These are phyloP conservation scores for Passerina amoena DNA, from an alignment of 2,113 vertebrate species.

Conservation along the genomic window DNA sequence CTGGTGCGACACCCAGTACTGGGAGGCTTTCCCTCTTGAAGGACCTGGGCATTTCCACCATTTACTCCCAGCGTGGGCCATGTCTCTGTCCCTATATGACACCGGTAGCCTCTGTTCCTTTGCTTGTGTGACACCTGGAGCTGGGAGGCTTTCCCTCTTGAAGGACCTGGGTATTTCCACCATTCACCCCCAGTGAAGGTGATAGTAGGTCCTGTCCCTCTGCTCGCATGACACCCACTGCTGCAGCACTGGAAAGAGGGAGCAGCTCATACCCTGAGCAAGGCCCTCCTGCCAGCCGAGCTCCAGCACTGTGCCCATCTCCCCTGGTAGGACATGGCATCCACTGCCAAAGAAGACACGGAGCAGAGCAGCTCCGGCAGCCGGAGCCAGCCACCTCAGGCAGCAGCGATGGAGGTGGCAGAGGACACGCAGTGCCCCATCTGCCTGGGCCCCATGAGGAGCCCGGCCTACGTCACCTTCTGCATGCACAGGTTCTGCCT, in stretches of 20 bases:
- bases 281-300: not conserved
- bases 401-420: not conserved
- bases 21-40: not conserved
- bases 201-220: not conserved
- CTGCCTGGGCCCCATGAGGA: not conserved
- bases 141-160: too few species aligned
- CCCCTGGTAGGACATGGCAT: not conserved
- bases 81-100: too few species aligned
- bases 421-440: not conserved
- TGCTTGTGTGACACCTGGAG: too few species aligned
- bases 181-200: not conserved
- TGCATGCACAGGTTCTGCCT: not conserved
- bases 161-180: not conserved
- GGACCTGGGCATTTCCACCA: not conserved
- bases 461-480: not conserved
- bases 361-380: not conserved
- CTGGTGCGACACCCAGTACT: too few species aligned
- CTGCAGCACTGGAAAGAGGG: not conserved
- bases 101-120: too few species aligned
- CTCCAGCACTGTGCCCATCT: not conserved
- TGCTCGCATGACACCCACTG: not conserved
- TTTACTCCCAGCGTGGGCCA: not conserved
- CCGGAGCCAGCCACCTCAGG: fast-evolving
- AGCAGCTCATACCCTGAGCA: fast-evolving
- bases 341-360: not conserved